Conservation (phyloP, 2,797 vertebrate genomes). For the Sebastes wilsoni region DNA sequence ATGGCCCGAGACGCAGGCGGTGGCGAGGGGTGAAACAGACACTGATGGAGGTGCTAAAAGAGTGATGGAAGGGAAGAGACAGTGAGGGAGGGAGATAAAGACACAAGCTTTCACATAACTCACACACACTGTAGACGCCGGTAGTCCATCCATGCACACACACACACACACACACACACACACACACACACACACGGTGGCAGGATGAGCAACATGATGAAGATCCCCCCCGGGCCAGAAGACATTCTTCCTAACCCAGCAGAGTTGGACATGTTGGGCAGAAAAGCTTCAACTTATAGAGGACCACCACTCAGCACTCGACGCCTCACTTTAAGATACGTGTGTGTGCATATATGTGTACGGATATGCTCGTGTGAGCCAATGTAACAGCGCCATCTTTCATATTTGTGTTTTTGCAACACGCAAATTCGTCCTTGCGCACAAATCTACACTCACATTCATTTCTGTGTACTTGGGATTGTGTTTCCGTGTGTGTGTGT, state of each 20-base stretch:
- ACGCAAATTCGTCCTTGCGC: conserved; percentile 9
- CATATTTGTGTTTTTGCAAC: background rate
- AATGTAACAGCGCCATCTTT: background rate
- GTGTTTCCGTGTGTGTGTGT: conserved; percentile 41
- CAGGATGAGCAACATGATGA: conserved; percentile 62
- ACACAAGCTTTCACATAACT: conserved; percentile 61
- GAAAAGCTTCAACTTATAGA: conserved; percentile 48
- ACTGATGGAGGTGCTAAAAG: conserved; percentile 63
- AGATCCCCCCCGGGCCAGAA: conserved; percentile 53
- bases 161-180: conserved; percentile 14
- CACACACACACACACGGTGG: conserved; percentile 23
- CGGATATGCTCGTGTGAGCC: background rate
- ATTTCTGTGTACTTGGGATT: conserved; percentile 25
- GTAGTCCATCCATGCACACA: conserved; percentile 18
- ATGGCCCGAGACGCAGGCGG: conserved; percentile 47
- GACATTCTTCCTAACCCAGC: conserved; percentile 49
- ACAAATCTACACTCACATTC: conserved; percentile 20
- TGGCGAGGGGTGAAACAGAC: conserved; percentile 38
- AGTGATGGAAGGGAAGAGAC: conserved; percentile 59
- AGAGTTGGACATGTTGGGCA: conserved; percentile 42
- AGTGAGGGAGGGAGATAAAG: conserved; percentile 51
- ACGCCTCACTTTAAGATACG: conserved; percentile 7
- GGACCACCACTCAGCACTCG: conserved; percentile 39
- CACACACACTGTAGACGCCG: conserved; percentile 30
- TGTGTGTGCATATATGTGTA: conserved; percentile 1